Conservation (phyloP, 2,888 invertebrate species). For the Caenorhabditis macrosperma region DNA sequence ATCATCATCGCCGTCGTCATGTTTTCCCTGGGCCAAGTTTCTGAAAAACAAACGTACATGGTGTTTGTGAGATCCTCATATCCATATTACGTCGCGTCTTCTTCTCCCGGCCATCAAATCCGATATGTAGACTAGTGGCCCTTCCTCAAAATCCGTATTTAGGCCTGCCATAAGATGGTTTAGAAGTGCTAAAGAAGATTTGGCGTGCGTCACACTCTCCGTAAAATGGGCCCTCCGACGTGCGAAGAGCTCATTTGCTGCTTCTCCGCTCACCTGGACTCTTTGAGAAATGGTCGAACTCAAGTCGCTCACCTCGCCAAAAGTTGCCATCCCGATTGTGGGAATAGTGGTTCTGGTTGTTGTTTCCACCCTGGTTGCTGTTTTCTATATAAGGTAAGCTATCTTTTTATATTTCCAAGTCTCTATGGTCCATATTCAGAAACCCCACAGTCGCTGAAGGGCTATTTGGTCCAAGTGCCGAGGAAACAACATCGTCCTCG, state of each 20-base stretch:
- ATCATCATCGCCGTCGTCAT: not conserved
- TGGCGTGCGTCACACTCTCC: slow-evolving; percentile 38
- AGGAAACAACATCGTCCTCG: not conserved
- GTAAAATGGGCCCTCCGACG: slow-evolving; percentile 28
- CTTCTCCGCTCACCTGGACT: not conserved
- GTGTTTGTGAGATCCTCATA: not conserved
- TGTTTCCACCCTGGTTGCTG: slow-evolving; percentile 56
- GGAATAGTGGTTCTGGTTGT: slow-evolving; percentile 57
- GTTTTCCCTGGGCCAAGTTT: not conserved
- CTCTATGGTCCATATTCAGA: slow-evolving; percentile 5
- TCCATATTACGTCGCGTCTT: not conserved
- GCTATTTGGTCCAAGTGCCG: slow-evolving; percentile 30
- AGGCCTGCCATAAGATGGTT: slow-evolving; percentile 13
- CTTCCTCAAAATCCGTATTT: slow-evolving; percentile 20
- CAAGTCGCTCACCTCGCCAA: slow-evolving; percentile 59
- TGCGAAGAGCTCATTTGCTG: slow-evolving; percentile 28
- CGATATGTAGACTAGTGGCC: not conserved
- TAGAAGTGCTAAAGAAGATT: slow-evolving; percentile 47
- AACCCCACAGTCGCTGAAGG: slow-evolving; percentile 48
- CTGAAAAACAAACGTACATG: too few relatives aligned
- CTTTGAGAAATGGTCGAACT: slow-evolving; percentile 53
- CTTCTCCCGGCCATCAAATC: slow-evolving; percentile 10
- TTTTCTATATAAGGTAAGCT: slow-evolving; percentile 64
- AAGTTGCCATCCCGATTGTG: slow-evolving; percentile 59
- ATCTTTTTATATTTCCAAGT: not conserved